phyloP scores from a whole-genome alignment of 2,888 invertebrate genomes.

The Nemotelus pantherinus region DNA sequence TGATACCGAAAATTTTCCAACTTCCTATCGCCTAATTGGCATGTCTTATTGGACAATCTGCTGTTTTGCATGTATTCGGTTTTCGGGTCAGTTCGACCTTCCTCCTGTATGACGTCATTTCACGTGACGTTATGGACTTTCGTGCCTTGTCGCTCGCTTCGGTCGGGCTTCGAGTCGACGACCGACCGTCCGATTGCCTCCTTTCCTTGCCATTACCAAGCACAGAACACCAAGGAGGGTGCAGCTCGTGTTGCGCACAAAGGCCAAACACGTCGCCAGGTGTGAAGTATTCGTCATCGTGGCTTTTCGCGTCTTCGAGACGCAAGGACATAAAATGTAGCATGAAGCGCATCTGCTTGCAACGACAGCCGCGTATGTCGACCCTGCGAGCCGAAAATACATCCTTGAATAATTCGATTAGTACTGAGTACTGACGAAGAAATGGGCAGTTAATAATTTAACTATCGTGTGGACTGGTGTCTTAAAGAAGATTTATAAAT shows the following conservation, averaged over 20 bases:
- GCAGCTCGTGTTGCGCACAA: conserved; percentile 29
- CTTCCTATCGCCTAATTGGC: too few relatives aligned
- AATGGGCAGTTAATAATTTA: too few relatives aligned
- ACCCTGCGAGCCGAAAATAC: too few relatives aligned
- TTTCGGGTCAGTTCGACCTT: conserved; percentile 30
- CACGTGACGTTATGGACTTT: not conserved
- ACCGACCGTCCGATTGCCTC: conserved; percentile 2
- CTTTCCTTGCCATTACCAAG: not conserved
- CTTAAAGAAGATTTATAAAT: too few relatives aligned
- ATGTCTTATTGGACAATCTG: too few relatives aligned
- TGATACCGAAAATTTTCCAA: too few relatives aligned
- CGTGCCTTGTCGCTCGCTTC: not conserved
- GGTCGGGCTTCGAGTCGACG: conserved; percentile 11
- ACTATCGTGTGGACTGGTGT: too few relatives aligned
- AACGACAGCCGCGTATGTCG: not conserved
- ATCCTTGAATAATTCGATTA: too few relatives aligned
- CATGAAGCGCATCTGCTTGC: not conserved
- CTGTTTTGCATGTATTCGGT: not conserved
- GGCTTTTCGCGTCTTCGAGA: not conserved
- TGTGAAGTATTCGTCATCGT: conserved; percentile 11
- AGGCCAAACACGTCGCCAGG: conserved; percentile 14
- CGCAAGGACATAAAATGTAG: not conserved
- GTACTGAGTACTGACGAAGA: too few relatives aligned
- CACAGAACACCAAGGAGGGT: not conserved
- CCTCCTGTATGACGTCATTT: conserved; percentile 9